Evolutionary conservation across 2,113 vertebrate species (phyloP).

Genomic region (Ammodytes dubius): DNA sequence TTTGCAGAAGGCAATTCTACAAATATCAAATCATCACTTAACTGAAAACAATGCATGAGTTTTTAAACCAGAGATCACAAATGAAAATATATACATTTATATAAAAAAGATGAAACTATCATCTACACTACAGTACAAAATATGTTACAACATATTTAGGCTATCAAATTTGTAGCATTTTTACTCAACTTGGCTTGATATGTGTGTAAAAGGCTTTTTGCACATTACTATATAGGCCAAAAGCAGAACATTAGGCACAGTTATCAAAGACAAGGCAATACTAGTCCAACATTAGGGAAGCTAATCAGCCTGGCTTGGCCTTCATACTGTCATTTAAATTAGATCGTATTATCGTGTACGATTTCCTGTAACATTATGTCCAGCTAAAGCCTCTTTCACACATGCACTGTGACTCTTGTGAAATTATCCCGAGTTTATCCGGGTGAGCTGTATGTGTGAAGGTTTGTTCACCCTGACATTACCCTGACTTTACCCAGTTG

Average conservation of each 20-base stretch:
- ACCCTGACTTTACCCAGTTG: too few species aligned
- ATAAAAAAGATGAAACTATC: constrained; percentile 45
- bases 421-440: too few species aligned
- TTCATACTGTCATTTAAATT: constrained; percentile 2
- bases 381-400: not conserved
- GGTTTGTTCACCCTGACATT: too few species aligned
- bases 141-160: constrained; percentile 45
- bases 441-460: too few species aligned
- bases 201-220: constrained; percentile 43
- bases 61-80: constrained; percentile 17
- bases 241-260: constrained; percentile 62
- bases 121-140: constrained; percentile 56
- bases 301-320: constrained; percentile 12
- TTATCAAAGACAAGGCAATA: constrained; percentile 52
- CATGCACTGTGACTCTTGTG: too few species aligned
- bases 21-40: constrained; percentile 25
- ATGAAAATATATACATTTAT: constrained; percentile 18
- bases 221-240: constrained; percentile 3
- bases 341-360: not conserved
- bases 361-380: not conserved
- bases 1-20: constrained; percentile 14
- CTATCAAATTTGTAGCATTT: constrained; percentile 18
- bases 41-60: constrained; percentile 23
- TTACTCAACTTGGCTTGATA: constrained; percentile 35
- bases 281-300: constrained; percentile 45